phyloP scores from a whole-genome alignment of 2,113 vertebrate genomes.

The Vidua chalybeata region DNA sequence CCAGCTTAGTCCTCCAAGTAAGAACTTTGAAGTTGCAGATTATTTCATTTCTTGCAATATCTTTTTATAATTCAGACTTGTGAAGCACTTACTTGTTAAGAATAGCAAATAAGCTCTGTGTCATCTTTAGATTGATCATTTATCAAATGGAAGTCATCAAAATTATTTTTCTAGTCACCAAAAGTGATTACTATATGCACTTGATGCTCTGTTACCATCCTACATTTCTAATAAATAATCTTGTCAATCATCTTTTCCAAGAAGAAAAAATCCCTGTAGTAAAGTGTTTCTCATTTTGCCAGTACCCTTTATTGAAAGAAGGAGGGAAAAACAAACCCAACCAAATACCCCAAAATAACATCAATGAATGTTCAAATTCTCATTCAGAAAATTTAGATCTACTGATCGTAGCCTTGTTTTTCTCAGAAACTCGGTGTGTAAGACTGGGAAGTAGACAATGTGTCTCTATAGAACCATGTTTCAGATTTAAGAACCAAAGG shows the following conservation, averaged over 20 bases:
- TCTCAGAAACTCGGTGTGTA: neutral
- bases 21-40: neutral
- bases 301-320: neutral
- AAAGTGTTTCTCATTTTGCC: neutral
- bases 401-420: neutral
- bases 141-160: neutral
- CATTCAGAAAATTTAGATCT: neutral
- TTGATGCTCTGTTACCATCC: neutral
- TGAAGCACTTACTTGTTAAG: neutral
- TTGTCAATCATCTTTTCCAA: neutral
- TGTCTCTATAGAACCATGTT: neutral
- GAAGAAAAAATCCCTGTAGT: neutral
- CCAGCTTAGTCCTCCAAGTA: conserved; percentile 73
- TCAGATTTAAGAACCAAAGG: neutral
- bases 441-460: neutral
- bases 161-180: neutral
- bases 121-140: neutral
- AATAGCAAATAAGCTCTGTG: neutral
- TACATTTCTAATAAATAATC: neutral
- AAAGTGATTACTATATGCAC: neutral
- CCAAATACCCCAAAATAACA: neutral
- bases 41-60: neutral
- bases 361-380: neutral
- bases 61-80: neutral
- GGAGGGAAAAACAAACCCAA: rapidly evolving